Evolutionary conservation across 2,797 vertebrate species (phyloP).

Genomic region (Heterohyrax brucei): DNA sequence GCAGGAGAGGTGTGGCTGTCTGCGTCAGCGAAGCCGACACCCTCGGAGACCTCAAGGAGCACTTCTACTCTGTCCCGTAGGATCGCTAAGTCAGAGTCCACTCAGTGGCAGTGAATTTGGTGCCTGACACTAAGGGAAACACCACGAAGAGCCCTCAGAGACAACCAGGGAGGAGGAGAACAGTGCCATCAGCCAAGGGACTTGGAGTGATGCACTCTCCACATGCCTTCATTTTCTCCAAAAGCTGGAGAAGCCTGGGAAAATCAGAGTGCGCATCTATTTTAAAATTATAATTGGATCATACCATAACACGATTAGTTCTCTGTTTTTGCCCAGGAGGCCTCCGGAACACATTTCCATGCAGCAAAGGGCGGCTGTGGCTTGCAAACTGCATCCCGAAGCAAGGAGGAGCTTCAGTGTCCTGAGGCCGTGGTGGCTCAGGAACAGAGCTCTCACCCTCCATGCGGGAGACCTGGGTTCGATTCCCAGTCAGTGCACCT

Average conservation of each 20-base stretch:
- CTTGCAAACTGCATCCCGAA: background rate
- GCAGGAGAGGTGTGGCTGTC: too few species aligned
- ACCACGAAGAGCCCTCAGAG: too few species aligned
- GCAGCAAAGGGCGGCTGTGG: background rate
- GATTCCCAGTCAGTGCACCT: too few species aligned
- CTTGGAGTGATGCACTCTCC: background rate
- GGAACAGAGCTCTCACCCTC: too few species aligned
- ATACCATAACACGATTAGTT: background rate
- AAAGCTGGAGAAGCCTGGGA: background rate
- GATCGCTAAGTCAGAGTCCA: too few species aligned
- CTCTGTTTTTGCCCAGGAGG: slow-evolving; percentile 34
- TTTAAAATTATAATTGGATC: slow-evolving; percentile 16
- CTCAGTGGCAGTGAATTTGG: too few species aligned
- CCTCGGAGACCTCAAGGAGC: too few species aligned
- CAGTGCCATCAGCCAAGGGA: background rate
- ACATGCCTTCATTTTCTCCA: background rate
- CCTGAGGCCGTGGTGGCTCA: too few species aligned
- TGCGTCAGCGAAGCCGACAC: too few species aligned
- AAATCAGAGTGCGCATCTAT: background rate
- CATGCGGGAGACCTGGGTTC: too few species aligned
- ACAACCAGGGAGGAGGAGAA: background rate
- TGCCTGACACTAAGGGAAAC: background rate
- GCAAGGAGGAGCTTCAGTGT: background rate
- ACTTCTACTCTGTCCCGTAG: too few species aligned
- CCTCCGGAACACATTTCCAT: background rate